These are phyloP conservation scores for Pelosia muscerda DNA, from an alignment of 2,888 invertebrate species.

Conservation along the genomic window DNA sequence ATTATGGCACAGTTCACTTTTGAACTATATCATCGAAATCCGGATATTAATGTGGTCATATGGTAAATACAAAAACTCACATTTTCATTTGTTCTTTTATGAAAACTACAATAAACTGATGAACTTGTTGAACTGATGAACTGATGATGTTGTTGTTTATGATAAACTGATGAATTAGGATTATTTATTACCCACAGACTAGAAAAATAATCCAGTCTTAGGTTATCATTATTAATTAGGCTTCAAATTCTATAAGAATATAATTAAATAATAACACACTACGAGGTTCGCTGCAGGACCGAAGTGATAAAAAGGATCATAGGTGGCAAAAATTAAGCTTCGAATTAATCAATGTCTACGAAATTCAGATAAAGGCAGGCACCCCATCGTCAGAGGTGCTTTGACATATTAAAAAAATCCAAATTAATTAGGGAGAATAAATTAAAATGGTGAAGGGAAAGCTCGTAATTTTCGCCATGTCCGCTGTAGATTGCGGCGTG, in stretches of 20 bases:
- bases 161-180: too few relatives aligned
- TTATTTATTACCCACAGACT: too few relatives aligned
- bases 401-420: slow-evolving; percentile 60
- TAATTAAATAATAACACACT: neutral
- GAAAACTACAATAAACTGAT: too few relatives aligned
- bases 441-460: slow-evolving; percentile 65
- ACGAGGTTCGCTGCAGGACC: neutral
- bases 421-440: slow-evolving; percentile 69
- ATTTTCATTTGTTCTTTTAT: too few relatives aligned
- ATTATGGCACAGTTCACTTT: neutral
- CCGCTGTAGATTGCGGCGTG: slow-evolving; percentile 68
- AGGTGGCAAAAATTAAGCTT: slow-evolving; percentile 52
- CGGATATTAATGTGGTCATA: too few relatives aligned
- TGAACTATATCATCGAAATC: too few relatives aligned
- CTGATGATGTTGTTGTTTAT: too few relatives aligned
- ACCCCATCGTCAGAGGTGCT: slow-evolving; percentile 44
- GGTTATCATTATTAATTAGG: too few relatives aligned
- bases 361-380: slow-evolving; percentile 42
- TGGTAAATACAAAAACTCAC: too few relatives aligned
- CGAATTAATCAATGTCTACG: slow-evolving; percentile 49
- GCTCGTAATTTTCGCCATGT: slow-evolving; percentile 67
- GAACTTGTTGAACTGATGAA: too few relatives aligned
- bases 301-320: slow-evolving; percentile 38
- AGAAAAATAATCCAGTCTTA: neutral
- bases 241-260: neutral